A percentile compares a stretch with the other conserved stretches of the same genome.
Evolutionary conservation across 2,113 vertebrate species (phyloP).

Genomic region (Dasyprocta punctata): DNA sequence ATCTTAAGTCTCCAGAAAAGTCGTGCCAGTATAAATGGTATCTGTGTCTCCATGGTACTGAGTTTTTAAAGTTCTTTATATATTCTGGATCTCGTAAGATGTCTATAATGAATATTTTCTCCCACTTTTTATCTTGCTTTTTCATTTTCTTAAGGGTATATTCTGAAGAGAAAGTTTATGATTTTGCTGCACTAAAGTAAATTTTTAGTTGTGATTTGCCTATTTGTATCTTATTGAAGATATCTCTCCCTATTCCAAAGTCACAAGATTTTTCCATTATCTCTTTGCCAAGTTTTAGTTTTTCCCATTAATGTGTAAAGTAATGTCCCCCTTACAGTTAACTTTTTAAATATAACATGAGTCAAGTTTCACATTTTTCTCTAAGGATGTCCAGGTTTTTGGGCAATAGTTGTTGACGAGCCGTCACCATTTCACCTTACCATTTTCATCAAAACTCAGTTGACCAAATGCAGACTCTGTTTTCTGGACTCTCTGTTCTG

Average conservation of each 20-base stretch:
- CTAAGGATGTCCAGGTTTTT: background rate
- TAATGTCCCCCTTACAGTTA: background rate
- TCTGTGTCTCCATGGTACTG: background rate
- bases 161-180: background rate
- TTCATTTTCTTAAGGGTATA: background rate
- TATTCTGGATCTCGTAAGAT: background rate
- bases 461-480: background rate
- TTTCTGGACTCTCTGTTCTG: background rate
- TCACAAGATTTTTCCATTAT: background rate
- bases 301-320: background rate
- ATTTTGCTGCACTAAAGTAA: conserved; percentile 31
- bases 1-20: background rate
- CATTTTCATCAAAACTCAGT: background rate
- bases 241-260: background rate
- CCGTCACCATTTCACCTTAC: background rate
- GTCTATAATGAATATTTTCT: background rate
- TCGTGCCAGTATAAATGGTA: background rate
- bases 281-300: background rate
- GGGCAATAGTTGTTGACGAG: background rate
- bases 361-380: background rate
- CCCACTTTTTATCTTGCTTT: background rate
- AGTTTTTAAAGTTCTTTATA: background rate
- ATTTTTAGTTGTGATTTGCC: background rate
- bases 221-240: background rate
- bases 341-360: background rate